Conservation (phyloP, 2,113 vertebrate genomes). For the Lophius piscatorius region DNA sequence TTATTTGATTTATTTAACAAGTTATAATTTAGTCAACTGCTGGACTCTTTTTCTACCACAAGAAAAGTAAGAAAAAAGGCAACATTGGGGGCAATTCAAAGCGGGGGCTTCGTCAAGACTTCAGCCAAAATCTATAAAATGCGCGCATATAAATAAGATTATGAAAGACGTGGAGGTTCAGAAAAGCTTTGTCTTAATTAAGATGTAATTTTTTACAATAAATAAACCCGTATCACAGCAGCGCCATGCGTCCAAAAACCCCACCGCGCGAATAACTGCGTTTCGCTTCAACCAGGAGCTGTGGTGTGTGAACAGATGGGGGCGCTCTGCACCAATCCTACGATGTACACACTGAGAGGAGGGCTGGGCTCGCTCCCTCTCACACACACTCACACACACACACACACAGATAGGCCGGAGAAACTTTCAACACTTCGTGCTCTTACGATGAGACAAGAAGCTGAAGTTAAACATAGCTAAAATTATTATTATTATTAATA, state of each 20-base stretch:
- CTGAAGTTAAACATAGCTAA: background rate
- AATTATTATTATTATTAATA: constrained; percentile 29
- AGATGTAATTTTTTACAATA: background rate
- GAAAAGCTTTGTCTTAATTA: background rate
- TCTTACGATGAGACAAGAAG: constrained; percentile 11
- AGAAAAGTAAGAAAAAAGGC: background rate
- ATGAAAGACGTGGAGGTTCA: background rate
- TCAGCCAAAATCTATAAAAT: background rate
- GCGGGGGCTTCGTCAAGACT: constrained; percentile 21
- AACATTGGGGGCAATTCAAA: constrained; percentile 15
- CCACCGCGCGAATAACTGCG: constrained; percentile 1
- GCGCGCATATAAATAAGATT: background rate
- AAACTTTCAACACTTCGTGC: constrained; percentile 54
- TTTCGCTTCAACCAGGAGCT: background rate
- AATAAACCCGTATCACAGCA: background rate
- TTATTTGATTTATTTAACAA: background rate
- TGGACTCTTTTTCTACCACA: background rate
- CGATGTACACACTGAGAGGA: background rate
- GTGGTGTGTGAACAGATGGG: constrained; percentile 56
- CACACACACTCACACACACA: constrained; percentile 5
- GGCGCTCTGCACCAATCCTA: constrained; percentile 74
- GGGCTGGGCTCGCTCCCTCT: constrained; percentile 19
- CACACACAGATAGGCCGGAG: constrained; percentile 30
- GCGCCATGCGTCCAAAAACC: background rate
- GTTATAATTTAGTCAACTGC: background rate